Evolutionary conservation across 2,888 invertebrate genomes (phyloP).

Genomic region (Drosophila demipolita): DNA sequence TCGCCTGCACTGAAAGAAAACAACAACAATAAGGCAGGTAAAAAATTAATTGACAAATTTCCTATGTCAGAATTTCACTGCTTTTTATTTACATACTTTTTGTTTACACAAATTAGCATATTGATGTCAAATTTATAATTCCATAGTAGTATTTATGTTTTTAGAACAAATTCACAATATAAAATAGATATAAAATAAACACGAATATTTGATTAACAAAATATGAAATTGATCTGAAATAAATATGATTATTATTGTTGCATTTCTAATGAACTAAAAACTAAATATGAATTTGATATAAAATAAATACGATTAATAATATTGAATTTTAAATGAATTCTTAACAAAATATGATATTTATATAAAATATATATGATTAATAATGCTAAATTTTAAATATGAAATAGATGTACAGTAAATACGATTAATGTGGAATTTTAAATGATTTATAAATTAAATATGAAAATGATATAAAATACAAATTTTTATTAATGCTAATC

Average conservation of each 20-base stretch:
- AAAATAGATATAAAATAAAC: background rate
- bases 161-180: background rate
- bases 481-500: no score
- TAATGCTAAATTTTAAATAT: background rate
- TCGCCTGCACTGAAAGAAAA: constrained; percentile 19
- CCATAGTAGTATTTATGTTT: background rate
- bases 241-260: background rate
- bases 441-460: no score
- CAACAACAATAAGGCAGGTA: background rate
- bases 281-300: no score
- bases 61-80: background rate
- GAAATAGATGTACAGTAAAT: no score
- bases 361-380: background rate
- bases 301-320: no score
- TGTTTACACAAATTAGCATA: background rate
- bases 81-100: background rate
- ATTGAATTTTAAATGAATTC: no score
- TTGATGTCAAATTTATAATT: background rate
- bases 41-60: background rate
- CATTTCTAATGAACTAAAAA: no score
- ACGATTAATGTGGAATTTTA: no score
- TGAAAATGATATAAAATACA: no score
- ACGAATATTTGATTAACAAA: background rate
- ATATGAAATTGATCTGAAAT: background rate
- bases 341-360: background rate